Evolutionary conservation across 2,797 vertebrate species (phyloP), one percentile per base, ranked within the genome.

Genomic region (Miichthys miiuy): DNA sequence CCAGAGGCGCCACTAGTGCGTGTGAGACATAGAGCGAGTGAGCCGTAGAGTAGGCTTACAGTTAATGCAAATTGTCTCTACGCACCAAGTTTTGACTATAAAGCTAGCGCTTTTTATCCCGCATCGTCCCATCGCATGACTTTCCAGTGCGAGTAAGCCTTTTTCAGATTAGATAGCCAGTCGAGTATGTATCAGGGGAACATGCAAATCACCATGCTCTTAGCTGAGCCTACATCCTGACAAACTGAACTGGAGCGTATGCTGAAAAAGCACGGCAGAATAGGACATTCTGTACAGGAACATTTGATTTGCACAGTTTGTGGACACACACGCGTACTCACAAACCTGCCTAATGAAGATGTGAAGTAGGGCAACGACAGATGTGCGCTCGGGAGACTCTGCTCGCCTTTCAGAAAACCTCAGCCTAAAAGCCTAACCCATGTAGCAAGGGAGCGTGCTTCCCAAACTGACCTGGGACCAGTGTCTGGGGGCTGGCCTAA

Each of bases 181-280:
- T 91, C 18, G 67, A 87, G 84, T 85, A 82, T 88, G 86, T 90
- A 92, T 93, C 93, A 87, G 85, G 89, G 90, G 91, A 93, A 93
- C 92, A 93, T 94, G 93, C 91, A 94, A 94, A 94, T 94, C 91
- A 85, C 85, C 73, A 18, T 51, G 78, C 90, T 92, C 92, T 92
- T 92, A 93, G 90, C 84, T 80, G 82, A 92, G 91, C 91, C 91
- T 83, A 84, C 89, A 86, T 89, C 82, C 88, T 85, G 81, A 93
- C 87, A 75, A 88, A 93, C 91, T 92, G 91, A 92, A 92, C 83
- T 91, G 91, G 88, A 93, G 93, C 91, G 87, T 91, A 91, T 42
- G 82, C 87, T 90, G 86, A 91, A 91, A 91, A 91, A 90, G 88
- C 70, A 68, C 51, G 60, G 88, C 74, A 80, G 89, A 90, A 93